phyloP scores from a whole-genome alignment of 2,888 invertebrate genomes.

The Congeria kusceri region DNA sequence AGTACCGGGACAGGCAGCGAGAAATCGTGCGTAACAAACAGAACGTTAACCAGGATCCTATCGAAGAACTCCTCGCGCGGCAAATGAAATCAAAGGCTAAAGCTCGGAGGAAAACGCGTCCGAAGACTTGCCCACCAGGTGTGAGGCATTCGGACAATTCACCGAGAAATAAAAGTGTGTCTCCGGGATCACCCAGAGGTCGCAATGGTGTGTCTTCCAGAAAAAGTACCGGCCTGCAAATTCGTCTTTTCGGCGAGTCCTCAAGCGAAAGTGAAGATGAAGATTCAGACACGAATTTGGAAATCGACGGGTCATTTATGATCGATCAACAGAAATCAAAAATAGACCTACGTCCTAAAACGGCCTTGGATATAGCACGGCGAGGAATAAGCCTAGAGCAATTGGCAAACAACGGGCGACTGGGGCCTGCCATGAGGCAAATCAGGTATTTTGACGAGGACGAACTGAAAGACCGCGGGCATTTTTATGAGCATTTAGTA shows the following conservation, averaged over 20 bases:
- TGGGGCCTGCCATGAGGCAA: constrained; percentile 47
- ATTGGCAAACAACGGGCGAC: constrained; percentile 47
- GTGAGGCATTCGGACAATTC: background rate
- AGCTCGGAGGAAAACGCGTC: constrained; percentile 32
- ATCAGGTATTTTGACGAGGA: constrained; percentile 62
- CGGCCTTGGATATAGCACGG: constrained; percentile 53
- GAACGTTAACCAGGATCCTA: constrained; percentile 45
- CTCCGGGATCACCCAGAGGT: background rate
- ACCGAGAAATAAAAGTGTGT: background rate
- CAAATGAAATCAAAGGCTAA: constrained; percentile 53
- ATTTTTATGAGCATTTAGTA: constrained; percentile 56
- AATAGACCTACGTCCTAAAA: constrained; percentile 61
- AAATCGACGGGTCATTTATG: constrained; percentile 60
- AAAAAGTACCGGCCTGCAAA: background rate
- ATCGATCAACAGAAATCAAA: constrained; percentile 63
- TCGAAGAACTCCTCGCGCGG: constrained; percentile 54
- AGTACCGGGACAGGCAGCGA: constrained; percentile 58
- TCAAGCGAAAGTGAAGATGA: background rate
- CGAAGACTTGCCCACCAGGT: constrained; percentile 41
- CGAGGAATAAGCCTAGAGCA: constrained; percentile 36
- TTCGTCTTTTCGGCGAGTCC: background rate
- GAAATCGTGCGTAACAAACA: constrained; percentile 52
- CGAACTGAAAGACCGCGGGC: constrained; percentile 55
- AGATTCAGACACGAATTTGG: constrained; percentile 56
- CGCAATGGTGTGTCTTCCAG: background rate